Conservation (phyloP, 2,113 vertebrate genomes). For the Calonectris borealis region DNA sequence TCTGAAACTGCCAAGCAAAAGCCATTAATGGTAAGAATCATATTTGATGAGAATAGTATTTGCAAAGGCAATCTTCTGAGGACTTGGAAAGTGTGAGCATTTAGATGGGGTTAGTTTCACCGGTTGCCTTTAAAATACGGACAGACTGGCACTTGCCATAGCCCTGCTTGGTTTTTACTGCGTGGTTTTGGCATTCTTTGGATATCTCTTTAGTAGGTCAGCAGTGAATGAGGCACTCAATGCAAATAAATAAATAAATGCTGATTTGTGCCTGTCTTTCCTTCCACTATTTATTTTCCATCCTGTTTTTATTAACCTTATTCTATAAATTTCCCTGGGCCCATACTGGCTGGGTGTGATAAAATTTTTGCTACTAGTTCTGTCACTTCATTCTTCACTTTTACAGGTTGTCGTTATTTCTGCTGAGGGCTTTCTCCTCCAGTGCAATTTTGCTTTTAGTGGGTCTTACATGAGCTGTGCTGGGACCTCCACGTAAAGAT, state of each 20-base stretch:
- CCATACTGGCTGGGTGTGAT: not conserved
- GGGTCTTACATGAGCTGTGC: not conserved
- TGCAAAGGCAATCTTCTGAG: not conserved
- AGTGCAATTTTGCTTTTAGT: not conserved
- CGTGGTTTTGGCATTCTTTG: accelerated
- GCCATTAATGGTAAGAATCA: not conserved
- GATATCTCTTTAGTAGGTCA: not conserved
- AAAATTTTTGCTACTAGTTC: not conserved
- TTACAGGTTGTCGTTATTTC: not conserved
- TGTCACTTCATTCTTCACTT: not conserved
- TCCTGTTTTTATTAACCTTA: not conserved
- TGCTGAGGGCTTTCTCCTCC: not conserved
- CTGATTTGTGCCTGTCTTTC: not conserved
- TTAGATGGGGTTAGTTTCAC: not conserved
- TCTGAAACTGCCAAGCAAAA: not conserved
- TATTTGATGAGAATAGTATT: not conserved
- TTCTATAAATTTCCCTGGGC: not conserved
- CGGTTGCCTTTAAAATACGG: accelerated
- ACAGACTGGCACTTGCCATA: accelerated
- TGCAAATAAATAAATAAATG: not conserved
- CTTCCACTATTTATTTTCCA: not conserved
- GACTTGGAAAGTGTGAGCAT: accelerated
- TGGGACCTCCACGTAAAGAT: accelerated
- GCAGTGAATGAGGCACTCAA: not conserved
- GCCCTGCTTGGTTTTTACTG: accelerated